Evolutionary conservation across 2,888 invertebrate species (phyloP).

Genomic region (Aromia moschata): DNA sequence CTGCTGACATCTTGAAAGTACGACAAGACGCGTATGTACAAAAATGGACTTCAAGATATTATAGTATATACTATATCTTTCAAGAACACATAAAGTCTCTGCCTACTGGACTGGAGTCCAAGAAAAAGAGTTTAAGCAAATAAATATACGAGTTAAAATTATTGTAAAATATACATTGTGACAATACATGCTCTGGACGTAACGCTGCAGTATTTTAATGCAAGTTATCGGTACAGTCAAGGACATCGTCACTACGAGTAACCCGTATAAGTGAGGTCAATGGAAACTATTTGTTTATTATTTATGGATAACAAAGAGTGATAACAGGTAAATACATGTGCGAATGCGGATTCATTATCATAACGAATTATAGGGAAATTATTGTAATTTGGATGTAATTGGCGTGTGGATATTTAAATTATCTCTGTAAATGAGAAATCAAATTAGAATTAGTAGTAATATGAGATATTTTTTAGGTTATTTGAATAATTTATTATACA

Average conservation of each 20-base stretch:
- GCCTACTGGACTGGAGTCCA: too few relatives aligned
- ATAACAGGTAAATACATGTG: neutral
- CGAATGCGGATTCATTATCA: slow-evolving; percentile 7
- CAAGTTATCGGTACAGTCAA: neutral
- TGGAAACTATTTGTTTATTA: neutral
- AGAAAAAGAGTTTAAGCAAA: too few relatives aligned
- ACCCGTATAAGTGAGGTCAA: neutral
- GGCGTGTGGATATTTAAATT: neutral
- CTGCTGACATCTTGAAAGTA: too few relatives aligned
- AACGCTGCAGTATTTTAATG: neutral
- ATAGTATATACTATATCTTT: too few relatives aligned
- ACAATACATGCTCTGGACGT: neutral
- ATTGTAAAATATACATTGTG: too few relatives aligned
- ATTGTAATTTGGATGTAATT: slow-evolving; percentile 9
- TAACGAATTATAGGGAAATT: slow-evolving; percentile 9
- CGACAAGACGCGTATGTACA: too few relatives aligned
- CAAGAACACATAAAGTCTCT: too few relatives aligned
- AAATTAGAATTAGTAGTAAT: neutral
- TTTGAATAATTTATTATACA: too few relatives aligned
- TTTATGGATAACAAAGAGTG: neutral
- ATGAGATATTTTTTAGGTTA: neutral
- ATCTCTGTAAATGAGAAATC: neutral
- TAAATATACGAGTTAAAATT: too few relatives aligned
- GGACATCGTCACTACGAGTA: neutral
- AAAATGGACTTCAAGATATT: too few relatives aligned